Base-by-base conservation (phyloP, 2,888 invertebrate genomes). In the Epirrhoe tristata region DNA sequence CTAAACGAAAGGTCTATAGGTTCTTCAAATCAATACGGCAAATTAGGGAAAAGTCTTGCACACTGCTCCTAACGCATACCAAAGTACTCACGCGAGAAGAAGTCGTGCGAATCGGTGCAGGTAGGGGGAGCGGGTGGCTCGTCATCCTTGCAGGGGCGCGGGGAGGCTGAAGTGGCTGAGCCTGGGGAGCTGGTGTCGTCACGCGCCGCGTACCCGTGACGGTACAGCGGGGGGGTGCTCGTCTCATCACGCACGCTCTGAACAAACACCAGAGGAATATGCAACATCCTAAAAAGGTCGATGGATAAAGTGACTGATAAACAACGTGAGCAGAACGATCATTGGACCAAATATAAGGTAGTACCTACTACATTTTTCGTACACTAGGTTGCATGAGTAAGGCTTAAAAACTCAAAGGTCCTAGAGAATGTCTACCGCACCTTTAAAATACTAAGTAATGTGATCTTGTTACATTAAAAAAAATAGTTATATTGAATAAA, bases 151-250 rank as follows among this genome's bases (percentile, higher is more conserved):
- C 91, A 93, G 63, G 92, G 91, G 0, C 93, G 84, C 10, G 93
- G 93, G 1, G 93, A 93, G 10, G 93, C 93, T 0, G 94, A 94
- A 5, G 94, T 89, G 1, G 93, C 93, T 0, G 93, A 93, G 10
- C 94, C 93, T 0, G 94, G 94, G 4, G 93, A 93, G 80, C 93
- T 93, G 71, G 93, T 93, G 79, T 93, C 93, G 67, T 93, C 93
- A 0, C 93, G 86, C 1, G 88, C 82, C 0, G 82, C 77, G 75
- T 92, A 92, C 56, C 79, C 81, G 74, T 90, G 89, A 36, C 92
- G 90, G 82, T 93, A 93, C 73, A 93, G 81, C 16, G 93, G 93
- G 48, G 93, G 93, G 0, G 93, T 91, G 69, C 79, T 85, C 72
- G 84, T 89, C 34, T 92, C 93, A 50, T 94, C 93, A 10, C 93